Base-by-base conservation (phyloP, 2,888 invertebrate species). In the Aelia acuminata region DNA sequence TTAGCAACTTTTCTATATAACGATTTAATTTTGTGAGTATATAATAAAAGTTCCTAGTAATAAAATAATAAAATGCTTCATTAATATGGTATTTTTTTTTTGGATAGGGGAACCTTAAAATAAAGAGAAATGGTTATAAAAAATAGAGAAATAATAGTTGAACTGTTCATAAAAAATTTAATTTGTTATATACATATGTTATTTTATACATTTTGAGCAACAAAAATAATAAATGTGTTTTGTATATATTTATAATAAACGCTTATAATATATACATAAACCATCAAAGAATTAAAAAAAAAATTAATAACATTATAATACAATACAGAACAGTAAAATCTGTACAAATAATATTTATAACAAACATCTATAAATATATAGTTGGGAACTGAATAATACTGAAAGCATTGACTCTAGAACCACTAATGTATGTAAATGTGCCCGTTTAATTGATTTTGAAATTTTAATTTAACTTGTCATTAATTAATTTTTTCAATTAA, bases 121-220 rank as follows among this genome's bases (percentile, higher is more conserved):
- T n/a, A n/a, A n/a, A n/a, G n/a, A 7, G 7, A 7, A n/a, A n/a
- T n/a, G n/a, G 57, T 7, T 57, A 5, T 26, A 63, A 70, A 3
- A 75, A 75, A 43, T 43, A 43, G 11, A 80, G n/a, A 80, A 80
- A 43, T 80, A 35, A 43, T 43, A 20, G 4, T 80, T 80, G 3
- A 80, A 43, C 80, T 43, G n/a, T 80, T 80, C 10, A 80, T 80
- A 80, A 80, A 80, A 80, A 80, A 80, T 43, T 80, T 43, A 80
- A 43, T 80, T 80, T 43, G 43, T 80, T 80, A 43, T 80, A n/a
- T 80, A 80, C 80, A 80, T 43, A 39, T 80, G 43, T 43, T 39
- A 80, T n/a, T 80, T 80, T 80, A 80, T 80, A 86, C 86, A 86
- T 50, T 86, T 86, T 86, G 86, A 86, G 86, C 86, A 86, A 86